Percentiles rank a stretch among this genome's conserved stretches.
Evolutionary conservation across 2,113 vertebrate species (phyloP).

Genomic region (Sminthopsis crassicaudata): DNA sequence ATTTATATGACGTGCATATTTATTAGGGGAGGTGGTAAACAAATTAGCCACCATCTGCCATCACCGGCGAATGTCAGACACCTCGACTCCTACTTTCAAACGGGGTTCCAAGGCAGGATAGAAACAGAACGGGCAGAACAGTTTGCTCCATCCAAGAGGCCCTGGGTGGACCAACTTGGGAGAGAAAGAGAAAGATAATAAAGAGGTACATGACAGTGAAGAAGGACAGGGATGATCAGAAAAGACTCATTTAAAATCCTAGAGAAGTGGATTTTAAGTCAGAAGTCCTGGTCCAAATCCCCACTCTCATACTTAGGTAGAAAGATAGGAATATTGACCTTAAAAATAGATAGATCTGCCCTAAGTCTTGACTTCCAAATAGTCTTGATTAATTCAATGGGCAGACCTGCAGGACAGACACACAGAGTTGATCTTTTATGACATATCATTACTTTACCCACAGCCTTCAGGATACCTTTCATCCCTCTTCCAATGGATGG

Average conservation of each 20-base stretch:
- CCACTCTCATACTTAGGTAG: not conserved
- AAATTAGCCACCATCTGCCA: constrained; percentile 70
- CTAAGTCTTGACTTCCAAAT: not conserved
- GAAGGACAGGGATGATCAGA: not conserved
- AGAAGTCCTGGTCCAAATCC: not conserved
- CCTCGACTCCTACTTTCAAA: not conserved
- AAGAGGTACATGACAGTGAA: not conserved
- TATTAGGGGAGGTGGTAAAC: constrained; percentile 73
- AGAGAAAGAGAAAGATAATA: not conserved
- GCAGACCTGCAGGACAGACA: constrained; percentile 45
- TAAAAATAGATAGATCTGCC: not conserved
- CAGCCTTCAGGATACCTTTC: not conserved
- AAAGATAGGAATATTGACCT: not conserved
- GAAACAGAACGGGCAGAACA: not conserved
- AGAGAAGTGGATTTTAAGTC: not conserved
- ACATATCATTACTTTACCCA: constrained; percentile 30
- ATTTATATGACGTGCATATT: constrained; percentile 78
- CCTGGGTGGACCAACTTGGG: not conserved
- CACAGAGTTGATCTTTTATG: constrained; percentile 59
- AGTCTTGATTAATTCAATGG: not conserved
- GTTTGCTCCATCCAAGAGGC: not conserved
- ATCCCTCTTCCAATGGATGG: constrained; percentile 31
- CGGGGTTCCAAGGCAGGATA: not conserved
- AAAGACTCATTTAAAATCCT: not conserved
- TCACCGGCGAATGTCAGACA: not conserved